Percentiles rank a stretch among this genome's conserved stretches.
Conservation (phyloP, 2,797 vertebrate genomes). For the Manis pentadactyla region DNA sequence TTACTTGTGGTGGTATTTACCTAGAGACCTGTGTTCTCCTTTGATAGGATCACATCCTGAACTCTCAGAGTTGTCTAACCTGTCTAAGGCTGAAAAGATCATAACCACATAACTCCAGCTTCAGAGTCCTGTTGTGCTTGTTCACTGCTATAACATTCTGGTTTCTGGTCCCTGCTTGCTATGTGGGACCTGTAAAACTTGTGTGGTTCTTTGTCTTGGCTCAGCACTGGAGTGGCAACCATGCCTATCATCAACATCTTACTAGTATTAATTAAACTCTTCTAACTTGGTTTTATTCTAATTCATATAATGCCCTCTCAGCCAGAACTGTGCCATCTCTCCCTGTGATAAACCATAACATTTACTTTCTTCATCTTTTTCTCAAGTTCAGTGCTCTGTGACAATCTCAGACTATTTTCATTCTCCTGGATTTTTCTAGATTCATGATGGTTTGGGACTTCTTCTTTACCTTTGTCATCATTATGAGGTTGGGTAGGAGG, state of each 20-base stretch:
- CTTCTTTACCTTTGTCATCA: neutral
- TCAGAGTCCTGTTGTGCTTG: neutral
- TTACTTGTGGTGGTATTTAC: neutral
- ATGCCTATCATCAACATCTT: neutral
- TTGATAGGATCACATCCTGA: neutral
- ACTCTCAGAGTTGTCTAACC: neutral
- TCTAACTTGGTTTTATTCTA: neutral
- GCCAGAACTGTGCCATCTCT: neutral
- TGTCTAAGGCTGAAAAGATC: neutral
- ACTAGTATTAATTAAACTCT: neutral
- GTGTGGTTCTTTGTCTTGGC: neutral
- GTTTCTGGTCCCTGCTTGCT: neutral
- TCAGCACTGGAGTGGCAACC: neutral
- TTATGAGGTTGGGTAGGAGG: neutral
- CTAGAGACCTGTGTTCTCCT: neutral
- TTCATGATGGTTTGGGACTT: neutral
- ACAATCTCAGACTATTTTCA: neutral
- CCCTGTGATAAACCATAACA: neutral
- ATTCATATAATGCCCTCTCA: neutral
- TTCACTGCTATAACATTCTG: neutral
- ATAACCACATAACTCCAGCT: neutral
- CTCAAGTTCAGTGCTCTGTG: neutral
- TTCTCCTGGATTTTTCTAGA: neutral
- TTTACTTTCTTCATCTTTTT: neutral
- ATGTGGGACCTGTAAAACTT: neutral